These are phyloP conservation scores for Phoenicopterus ruber DNA, from an alignment of 2,113 vertebrate genomes.

Conservation along the genomic window DNA sequence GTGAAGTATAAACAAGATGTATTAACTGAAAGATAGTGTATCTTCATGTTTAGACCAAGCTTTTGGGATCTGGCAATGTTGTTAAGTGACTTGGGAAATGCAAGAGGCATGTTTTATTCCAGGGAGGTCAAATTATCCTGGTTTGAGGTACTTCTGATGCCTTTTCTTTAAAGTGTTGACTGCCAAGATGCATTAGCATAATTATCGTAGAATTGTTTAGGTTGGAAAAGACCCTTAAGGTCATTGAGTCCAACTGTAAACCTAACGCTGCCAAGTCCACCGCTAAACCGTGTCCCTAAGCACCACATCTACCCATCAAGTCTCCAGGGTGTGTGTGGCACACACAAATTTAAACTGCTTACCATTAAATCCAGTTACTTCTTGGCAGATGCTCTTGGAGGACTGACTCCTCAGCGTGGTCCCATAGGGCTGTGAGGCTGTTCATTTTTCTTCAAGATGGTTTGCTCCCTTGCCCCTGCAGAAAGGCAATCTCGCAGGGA, in stretches of 20 bases:
- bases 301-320: not conserved
- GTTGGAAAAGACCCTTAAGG: no score
- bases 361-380: not conserved
- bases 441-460: not conserved
- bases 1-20: not conserved
- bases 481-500: not conserved
- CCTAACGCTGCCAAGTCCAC: no score
- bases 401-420: not conserved
- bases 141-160: not conserved
- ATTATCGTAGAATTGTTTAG: not conserved
- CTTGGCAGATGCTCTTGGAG: not conserved
- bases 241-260: no score
- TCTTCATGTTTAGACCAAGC: slow-evolving; percentile 2
- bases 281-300: no score
- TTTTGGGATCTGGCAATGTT: not conserved
- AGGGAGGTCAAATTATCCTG: not conserved
- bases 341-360: not conserved
- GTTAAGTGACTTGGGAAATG: not conserved
- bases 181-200: not conserved
- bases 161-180: not conserved
- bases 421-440: not conserved
- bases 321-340: not conserved
- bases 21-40: not conserved
- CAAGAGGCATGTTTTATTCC: not conserved
- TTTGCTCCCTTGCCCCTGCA: not conserved